A percentile compares a stretch with the other conserved stretches of the same genome.
Conservation (phyloP, 2,888 invertebrate genomes). For the Melanargia galathea region DNA sequence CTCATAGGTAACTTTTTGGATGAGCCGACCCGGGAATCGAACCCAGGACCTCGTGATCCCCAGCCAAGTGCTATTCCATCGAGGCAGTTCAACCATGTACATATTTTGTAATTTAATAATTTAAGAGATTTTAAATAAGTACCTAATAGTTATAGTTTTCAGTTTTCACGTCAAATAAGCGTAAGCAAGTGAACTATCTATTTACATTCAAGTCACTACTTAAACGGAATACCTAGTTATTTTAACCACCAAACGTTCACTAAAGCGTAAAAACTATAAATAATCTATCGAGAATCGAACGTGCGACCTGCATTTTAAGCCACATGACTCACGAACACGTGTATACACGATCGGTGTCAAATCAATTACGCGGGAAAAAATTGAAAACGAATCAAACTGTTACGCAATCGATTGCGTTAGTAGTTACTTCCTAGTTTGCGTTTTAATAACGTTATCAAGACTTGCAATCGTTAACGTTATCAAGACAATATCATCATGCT, state of each 20-base stretch:
- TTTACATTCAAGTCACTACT: neutral
- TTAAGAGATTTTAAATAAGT: no score
- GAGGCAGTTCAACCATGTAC: no score
- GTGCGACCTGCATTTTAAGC: constrained; percentile 31
- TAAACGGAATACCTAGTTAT: neutral
- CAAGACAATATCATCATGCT: no score
- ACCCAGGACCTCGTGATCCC: no score
- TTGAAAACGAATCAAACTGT: constrained; percentile 14
- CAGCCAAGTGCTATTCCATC: no score
- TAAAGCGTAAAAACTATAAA: neutral
- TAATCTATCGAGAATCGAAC: constrained; percentile 16
- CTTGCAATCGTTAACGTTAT: no score
- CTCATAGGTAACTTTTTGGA: no score
- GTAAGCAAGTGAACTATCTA: no score
- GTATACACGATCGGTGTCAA: constrained; percentile 23
- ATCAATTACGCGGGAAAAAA: constrained; percentile 30
- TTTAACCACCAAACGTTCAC: constrained; percentile 2
- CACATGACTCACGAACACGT: constrained; percentile 23
- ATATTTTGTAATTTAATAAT: no score
- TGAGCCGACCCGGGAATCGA: no score
- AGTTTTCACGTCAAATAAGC: no score
- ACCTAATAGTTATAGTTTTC: no score
- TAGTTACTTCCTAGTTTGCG: constrained; percentile 1
- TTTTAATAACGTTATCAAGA: neutral
- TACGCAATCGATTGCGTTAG: constrained; percentile 17